phyloP scores from a whole-genome alignment of 2,113 vertebrate genomes.

The Oceanodroma tethys region DNA sequence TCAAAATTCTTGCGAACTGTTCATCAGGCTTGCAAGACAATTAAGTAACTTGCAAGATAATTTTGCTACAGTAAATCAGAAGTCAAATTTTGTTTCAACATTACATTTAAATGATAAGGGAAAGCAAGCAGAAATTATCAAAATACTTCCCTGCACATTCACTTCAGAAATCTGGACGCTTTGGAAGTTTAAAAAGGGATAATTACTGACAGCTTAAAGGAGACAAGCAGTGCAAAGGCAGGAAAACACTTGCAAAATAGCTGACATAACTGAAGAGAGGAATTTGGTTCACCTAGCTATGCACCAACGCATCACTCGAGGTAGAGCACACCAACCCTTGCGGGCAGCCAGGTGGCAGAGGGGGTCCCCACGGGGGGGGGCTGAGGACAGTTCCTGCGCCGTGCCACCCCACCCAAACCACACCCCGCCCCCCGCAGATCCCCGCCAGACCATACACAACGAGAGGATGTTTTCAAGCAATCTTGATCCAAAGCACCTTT shows the following conservation, averaged over 20 bases:
- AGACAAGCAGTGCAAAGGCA: neutral
- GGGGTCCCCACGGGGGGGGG: accelerated
- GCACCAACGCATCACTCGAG: neutral
- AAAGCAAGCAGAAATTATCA: neutral
- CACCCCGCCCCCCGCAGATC: neutral
- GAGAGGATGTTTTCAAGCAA: neutral
- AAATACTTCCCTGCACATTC: neutral
- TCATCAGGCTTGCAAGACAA: neutral
- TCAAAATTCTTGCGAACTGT: neutral
- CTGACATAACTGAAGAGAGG: neutral
- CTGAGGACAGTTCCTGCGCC: neutral
- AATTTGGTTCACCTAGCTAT: neutral
- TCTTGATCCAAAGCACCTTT: neutral
- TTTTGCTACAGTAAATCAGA: neutral
- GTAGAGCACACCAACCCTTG: neutral
- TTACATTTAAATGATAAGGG: neutral
- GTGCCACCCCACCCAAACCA: neutral
- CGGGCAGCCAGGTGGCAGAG: neutral
- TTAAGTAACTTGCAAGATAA: neutral
- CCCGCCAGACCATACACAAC: neutral
- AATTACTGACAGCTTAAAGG: neutral
- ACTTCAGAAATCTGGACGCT: neutral
- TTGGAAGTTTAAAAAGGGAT: neutral
- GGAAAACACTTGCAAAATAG: neutral
- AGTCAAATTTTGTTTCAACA: neutral